phyloP scores from a whole-genome alignment of 2,797 vertebrate species.

The Sebastes baramenuke region DNA sequence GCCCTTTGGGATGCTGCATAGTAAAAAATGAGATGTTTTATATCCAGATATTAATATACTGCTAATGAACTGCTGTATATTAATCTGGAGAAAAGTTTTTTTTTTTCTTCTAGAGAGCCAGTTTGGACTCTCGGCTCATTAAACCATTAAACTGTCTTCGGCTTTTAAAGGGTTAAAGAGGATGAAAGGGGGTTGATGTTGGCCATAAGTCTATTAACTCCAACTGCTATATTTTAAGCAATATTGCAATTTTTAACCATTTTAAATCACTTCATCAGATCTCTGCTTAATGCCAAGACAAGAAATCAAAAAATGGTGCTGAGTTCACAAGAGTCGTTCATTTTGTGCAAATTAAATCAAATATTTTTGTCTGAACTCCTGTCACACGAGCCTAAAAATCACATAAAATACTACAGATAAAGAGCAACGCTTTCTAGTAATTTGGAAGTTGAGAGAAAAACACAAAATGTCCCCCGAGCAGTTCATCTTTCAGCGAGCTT shows the following conservation, averaged over 20 bases:
- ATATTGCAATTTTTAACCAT: not conserved
- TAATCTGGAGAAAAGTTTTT: not conserved
- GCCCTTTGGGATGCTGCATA: not conserved
- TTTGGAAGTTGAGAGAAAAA: not conserved
- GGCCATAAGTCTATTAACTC: not conserved
- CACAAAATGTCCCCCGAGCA: not conserved
- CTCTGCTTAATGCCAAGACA: not conserved
- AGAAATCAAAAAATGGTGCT: not conserved
- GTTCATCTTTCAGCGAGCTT: not conserved
- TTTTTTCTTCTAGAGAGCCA: not conserved
- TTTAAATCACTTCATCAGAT: not conserved
- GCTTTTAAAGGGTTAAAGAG: not conserved
- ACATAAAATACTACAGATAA: not conserved
- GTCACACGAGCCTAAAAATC: not conserved
- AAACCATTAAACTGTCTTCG: not conserved
- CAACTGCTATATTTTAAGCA: not conserved
- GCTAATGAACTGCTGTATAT: not conserved
- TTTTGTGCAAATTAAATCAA: not conserved
- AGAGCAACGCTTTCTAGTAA: not conserved
- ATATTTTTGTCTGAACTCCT: not conserved
- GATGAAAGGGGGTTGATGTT: not conserved
- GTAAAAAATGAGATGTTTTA: not conserved
- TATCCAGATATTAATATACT: not conserved
- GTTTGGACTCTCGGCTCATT: not conserved
- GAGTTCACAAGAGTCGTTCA: not conserved